Base-by-base conservation (phyloP, 2,888 invertebrate genomes). In the Noctua janthe region DNA sequence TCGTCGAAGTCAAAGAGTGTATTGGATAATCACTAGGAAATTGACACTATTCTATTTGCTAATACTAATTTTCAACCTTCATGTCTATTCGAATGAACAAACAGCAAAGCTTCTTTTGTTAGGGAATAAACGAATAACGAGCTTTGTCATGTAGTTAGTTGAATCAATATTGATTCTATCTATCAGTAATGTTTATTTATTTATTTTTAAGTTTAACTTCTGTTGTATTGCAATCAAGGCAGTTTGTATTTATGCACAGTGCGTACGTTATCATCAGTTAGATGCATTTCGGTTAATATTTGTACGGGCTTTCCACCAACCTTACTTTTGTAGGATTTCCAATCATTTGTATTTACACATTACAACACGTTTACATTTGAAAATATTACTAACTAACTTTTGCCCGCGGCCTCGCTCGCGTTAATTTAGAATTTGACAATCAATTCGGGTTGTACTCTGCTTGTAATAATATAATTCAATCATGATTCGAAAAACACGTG, bases 101-200 rank as follows among this genome's bases (percentile, higher is more conserved):
- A 70, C 54, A 78, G 71, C 51, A 70, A 54, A 54, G 49, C 74
- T 84, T 43, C 13, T 39, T 70, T 83, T 69, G 71, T 71, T 51
- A 10, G 13, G 17, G n/a, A 66, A 64, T 51, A 79, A 71, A 54
- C 23, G 13, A 47, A 29, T 29, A 84, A 73, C 72, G 59, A 81
- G 85, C 62, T 85, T 74, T 49, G 20, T 54, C 35, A 35, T 62
- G 47, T 71, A 74, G 20, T 71, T 71, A 20, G 35, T 56, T 54
- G 13, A 49, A 29, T 74, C 8, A 71, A 80, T 6, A 74, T 47
- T 17, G n/a, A 47, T 54, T 66, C 8, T 47, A 17, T 54, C 5
- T 13, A 8, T 47, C 66, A 51, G 35, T 23, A 4, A 5, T 11
- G 17, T n/a, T 51, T 20, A 39, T 66, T 51, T 20, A 39, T 66